Conservation (phyloP, 1,140 invertebrate species). For the Drosophila parvula region DNA sequence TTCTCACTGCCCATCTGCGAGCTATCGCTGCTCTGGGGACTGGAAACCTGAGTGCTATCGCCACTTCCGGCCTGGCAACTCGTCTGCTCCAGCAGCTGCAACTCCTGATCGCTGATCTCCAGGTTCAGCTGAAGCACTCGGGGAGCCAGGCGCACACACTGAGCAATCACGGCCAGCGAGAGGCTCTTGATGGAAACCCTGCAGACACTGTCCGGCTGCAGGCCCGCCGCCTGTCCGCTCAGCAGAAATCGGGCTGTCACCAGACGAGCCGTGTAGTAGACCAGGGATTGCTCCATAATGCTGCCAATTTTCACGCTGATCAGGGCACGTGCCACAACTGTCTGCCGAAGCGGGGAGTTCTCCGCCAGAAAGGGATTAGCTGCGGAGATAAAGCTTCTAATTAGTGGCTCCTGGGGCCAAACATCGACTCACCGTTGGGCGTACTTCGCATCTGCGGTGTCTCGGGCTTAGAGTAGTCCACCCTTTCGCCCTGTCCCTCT, state of each 20-base stretch:
- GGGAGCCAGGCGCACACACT: constrained; percentile 88
- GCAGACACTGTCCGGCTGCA: constrained; percentile 88
- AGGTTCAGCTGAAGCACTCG: constrained; percentile 87
- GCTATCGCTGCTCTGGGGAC: constrained; percentile 65
- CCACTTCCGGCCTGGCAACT: constrained; percentile 20
- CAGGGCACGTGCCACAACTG: constrained; percentile 50
- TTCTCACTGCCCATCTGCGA: constrained; percentile 54
- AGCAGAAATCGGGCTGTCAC: constrained; percentile 87
- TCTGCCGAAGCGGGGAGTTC: constrained; percentile 64
- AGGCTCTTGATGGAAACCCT: constrained; percentile 93
- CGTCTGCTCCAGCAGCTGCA: constrained; percentile 46
- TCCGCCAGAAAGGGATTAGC: constrained; percentile 76
- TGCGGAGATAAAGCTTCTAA: constrained; percentile 53
- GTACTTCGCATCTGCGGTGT: constrained; percentile 57
- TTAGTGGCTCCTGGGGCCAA: constrained; percentile 46
- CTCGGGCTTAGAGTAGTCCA: constrained; percentile 15
- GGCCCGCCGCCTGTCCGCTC: constrained; percentile 85
- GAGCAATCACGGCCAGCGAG: constrained; percentile 89
- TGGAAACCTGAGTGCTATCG: constrained; percentile 61
- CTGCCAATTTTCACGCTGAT: constrained; percentile 76
- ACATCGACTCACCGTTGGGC: constrained; percentile 64
- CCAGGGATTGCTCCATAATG: constrained; percentile 74
- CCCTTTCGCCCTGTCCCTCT: background rate
- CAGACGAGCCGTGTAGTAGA: constrained; percentile 75
- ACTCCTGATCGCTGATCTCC: constrained; percentile 77